Evolutionary conservation across 2,888 invertebrate genomes (phyloP).

Genomic region (Drosophila formosana): DNA sequence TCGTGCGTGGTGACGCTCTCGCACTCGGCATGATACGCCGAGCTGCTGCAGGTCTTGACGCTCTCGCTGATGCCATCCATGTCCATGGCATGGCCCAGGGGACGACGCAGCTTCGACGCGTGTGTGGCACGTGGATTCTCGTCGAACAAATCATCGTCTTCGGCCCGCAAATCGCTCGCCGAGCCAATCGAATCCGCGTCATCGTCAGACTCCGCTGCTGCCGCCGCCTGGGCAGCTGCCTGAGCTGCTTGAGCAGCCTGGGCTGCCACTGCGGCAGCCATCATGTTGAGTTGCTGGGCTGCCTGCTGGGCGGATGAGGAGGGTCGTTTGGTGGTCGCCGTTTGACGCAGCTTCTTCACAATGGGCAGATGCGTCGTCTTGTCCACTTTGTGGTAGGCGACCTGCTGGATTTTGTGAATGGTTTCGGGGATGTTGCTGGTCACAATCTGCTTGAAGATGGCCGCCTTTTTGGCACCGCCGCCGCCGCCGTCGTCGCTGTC

Average conservation of each 20-base stretch:
- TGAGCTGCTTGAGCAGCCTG: constrained; percentile 61
- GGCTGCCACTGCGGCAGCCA: constrained; percentile 70
- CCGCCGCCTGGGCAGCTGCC: constrained; percentile 49
- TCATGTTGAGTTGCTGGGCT: constrained; percentile 76
- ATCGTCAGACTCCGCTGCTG: constrained; percentile 82
- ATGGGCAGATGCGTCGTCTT: constrained; percentile 84
- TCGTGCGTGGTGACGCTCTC: constrained; percentile 89
- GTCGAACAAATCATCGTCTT: constrained; percentile 86
- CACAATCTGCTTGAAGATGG: constrained; percentile 85
- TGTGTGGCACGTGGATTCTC: constrained; percentile 83
- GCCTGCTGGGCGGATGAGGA: constrained; percentile 82
- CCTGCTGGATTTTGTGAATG: constrained; percentile 85
- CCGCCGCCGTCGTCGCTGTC: constrained; percentile 70
- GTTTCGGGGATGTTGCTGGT: constrained; percentile 87
- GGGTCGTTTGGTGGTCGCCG: constrained; percentile 78
- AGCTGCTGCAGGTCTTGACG: constrained; percentile 89
- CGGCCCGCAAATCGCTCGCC: constrained; percentile 89
- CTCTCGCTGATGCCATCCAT: constrained; percentile 88
- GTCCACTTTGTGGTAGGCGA: constrained; percentile 86
- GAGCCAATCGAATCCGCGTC: constrained; percentile 90
- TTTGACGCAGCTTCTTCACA: constrained; percentile 86
- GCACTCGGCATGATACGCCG: constrained; percentile 90
- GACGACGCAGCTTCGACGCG: constrained; percentile 80
- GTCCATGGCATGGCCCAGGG: constrained; percentile 74
- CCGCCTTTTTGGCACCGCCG: constrained; percentile 75